phyloP scores from a whole-genome alignment of 2,888 invertebrate species.

The Sympetrum striolatum region DNA sequence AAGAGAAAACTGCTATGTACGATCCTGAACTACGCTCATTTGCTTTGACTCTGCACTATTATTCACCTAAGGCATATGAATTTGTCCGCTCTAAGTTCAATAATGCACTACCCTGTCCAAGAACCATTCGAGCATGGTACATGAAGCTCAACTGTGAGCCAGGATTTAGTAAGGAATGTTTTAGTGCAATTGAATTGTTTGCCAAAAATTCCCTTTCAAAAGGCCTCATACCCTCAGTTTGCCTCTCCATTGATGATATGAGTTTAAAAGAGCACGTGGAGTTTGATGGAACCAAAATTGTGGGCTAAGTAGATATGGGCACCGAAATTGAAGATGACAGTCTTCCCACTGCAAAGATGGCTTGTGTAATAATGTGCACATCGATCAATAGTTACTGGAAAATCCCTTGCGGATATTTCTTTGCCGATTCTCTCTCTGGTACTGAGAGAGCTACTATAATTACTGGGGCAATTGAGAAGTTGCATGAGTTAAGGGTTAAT shows the following conservation, averaged over 20 bases:
- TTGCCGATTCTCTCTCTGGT: too few relatives aligned
- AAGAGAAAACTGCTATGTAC: background rate
- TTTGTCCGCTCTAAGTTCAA: background rate
- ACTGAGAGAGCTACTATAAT: too few relatives aligned
- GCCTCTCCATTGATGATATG: background rate
- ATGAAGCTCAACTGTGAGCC: too few relatives aligned
- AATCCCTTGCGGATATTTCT: too few relatives aligned
- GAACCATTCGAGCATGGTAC: too few relatives aligned
- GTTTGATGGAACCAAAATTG: background rate
- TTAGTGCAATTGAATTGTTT: too few relatives aligned
- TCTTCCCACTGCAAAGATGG: background rate
- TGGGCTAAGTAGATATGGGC: background rate
- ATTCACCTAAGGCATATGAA: background rate
- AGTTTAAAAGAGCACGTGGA: background rate
- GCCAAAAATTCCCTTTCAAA: too few relatives aligned
- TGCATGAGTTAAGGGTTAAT: background rate
- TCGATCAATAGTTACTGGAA: background rate
- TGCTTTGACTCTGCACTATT: background rate
- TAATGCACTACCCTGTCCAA: background rate
- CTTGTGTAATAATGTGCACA: background rate
- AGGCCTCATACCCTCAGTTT: background rate
- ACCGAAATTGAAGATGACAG: background rate
- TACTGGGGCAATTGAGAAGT: background rate
- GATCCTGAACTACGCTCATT: too few relatives aligned
- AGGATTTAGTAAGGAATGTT: too few relatives aligned